Evolutionary conservation across 2,888 invertebrate species (phyloP), one percentile per base, ranked within the genome.

Genomic region (Leptopilina drosophilae): DNA sequence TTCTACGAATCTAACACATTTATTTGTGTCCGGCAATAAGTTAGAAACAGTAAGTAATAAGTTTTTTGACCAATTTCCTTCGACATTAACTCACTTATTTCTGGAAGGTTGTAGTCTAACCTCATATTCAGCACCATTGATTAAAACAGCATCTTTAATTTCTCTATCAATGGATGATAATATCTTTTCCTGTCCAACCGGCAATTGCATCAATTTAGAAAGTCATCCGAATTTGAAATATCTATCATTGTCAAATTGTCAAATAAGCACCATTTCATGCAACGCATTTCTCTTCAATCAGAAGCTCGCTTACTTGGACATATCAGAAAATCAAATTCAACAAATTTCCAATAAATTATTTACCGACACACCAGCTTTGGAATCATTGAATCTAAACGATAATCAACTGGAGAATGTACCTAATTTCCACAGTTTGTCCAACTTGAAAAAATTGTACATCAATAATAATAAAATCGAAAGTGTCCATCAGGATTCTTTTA

Each of bases 21-120:
- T 89, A 0, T 89, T 87, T 46, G 78, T 89, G 6, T 88, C 88
- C 0, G 87, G 88, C 81, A 89, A 89, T 77, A 15, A 0, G 7
- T 8, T 62, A 20, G 6, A 15, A 5, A 6, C 5, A 62, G 82
- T 78, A 66, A 82, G 84, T 26, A 82, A 81, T n/a, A 4, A n/a
- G 42, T 84, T 87, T 64, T 80, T 87, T 2, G 79, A 53, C 0
- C 82, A 87, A 33, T 64, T 87, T 8, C 88, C 89, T 0, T 33
- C 76, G 9, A 84, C 86, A n/a, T 77, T 89, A 67, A 84, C 84
- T 8, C 86, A 88, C 53, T 84, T 89, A 11, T 84, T 87, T 66
- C 80, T 88, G n/a, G 87, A 88, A 62, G 84, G 86, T 20, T 88
- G 88, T 67, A 83, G 85, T 53, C 9, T 20, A 6, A 20, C 0